These are phyloP conservation scores for Cetoscarus ocellatus DNA, from an alignment of 2,797 vertebrate species.

Conservation along the genomic window DNA sequence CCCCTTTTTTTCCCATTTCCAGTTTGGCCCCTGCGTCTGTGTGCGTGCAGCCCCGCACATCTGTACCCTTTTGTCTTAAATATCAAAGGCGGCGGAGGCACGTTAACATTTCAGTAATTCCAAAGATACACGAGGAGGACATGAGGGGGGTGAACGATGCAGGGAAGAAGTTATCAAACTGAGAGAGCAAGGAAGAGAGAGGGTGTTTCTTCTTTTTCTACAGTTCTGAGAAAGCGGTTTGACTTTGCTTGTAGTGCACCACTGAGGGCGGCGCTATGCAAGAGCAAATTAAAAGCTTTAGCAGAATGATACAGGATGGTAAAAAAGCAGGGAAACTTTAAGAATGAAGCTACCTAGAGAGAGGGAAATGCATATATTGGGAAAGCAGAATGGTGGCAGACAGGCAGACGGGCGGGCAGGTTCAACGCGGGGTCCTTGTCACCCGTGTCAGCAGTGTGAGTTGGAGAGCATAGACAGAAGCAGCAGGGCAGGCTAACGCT, in stretches of 20 bases:
- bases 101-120: conserved; percentile 99
- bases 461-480: conserved; percentile 76
- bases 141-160: conserved; percentile 87
- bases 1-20: conserved; percentile 81
- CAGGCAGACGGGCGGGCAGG: conserved; percentile 82
- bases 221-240: conserved; percentile 73
- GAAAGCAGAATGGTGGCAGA: conserved; percentile 65
- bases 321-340: conserved; percentile 60
- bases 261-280: conserved; percentile 79
- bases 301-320: conserved; percentile 78
- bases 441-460: conserved; percentile 73
- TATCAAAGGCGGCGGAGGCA: conserved; percentile 95
- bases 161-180: conserved; percentile 88
- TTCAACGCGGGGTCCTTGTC: conserved; percentile 82
- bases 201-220: conserved; percentile 51
- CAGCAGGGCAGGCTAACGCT: conserved; percentile 76
- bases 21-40: conserved; percentile 80
- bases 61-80: conserved; percentile 98
- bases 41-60: conserved; percentile 70
- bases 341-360: conserved; percentile 50
- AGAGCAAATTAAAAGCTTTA: conserved; percentile 92
- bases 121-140: conserved; percentile 90
- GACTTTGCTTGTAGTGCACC: conserved; percentile 80
- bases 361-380: conserved; percentile 68
- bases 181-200: conserved; percentile 58